A percentile compares a stretch with the other conserved stretches of the same genome.
Conservation (phyloP, 1,140 invertebrate species). For the Eriosoma lanigerum region DNA sequence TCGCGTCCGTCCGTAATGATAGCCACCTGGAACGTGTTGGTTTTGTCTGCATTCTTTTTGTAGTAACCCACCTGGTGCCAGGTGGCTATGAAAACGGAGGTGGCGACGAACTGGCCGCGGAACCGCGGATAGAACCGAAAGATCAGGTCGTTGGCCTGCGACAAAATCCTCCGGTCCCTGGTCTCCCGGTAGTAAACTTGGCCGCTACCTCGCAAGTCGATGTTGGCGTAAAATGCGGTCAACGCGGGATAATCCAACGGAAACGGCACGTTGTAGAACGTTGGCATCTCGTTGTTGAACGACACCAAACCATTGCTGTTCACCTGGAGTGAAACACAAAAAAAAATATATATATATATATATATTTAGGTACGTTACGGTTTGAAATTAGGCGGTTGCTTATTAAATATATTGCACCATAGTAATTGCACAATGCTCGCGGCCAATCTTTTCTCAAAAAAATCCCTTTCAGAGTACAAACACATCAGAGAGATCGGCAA, state of each 20-base stretch:
- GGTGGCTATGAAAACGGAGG: conserved; percentile 71
- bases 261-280: conserved; percentile 84
- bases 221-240: conserved; percentile 86
- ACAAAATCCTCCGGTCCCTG: conserved; percentile 65
- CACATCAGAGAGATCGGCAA: too few species aligned
- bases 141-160: conserved; percentile 69
- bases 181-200: conserved; percentile 79
- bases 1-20: conserved; percentile 80
- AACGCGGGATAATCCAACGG: conserved; percentile 88
- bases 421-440: too few species aligned
- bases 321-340: too few species aligned
- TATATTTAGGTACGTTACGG: too few species aligned
- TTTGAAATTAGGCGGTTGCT: too few species aligned
- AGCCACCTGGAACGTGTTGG: conserved; percentile 80
- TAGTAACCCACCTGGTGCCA: conserved; percentile 75
- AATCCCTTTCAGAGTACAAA: too few species aligned
- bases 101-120: conserved; percentile 68
- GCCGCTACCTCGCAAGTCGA: conserved; percentile 78
- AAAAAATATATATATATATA: too few species aligned
- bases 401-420: too few species aligned
- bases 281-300: conserved; percentile 80
- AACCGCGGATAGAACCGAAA: conserved; percentile 68
- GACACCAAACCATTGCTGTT: conserved; percentile 91
- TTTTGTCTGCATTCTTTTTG: conserved; percentile 64
- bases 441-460: too few species aligned